Conservation (phyloP, 2,797 vertebrate species). For the Spondyliosoma cantharus region DNA sequence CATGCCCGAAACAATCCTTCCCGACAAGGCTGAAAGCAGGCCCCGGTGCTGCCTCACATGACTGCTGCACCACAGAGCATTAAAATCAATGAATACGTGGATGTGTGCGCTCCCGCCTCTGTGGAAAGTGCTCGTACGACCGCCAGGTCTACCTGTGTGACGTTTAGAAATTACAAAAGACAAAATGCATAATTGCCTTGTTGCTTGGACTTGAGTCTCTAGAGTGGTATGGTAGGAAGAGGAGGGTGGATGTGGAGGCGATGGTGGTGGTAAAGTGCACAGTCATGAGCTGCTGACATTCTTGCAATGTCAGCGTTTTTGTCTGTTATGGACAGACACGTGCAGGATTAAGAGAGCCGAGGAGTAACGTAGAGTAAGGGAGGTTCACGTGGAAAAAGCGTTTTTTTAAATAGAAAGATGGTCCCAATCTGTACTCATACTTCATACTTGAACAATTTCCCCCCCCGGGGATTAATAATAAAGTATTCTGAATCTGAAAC, state of each 20-base stretch:
- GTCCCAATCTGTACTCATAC: background rate
- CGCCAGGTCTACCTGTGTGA: constrained; percentile 39
- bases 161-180: constrained; percentile 35
- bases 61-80: constrained; percentile 26
- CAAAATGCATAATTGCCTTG: constrained; percentile 64
- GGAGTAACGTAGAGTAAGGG: constrained; percentile 10
- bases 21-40: constrained; percentile 48
- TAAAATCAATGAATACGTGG: constrained; percentile 13
- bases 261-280: constrained; percentile 44
- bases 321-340: constrained; percentile 52
- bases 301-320: constrained; percentile 73
- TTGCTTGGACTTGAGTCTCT: constrained; percentile 40
- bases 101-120: constrained; percentile 17
- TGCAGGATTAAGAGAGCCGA: constrained; percentile 33
- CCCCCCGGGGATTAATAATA: no score
- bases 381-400: background rate
- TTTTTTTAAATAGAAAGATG: constrained; percentile 6
- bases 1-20: constrained; percentile 49
- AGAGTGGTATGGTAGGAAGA: constrained; percentile 25
- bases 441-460: no score
- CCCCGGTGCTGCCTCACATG: constrained; percentile 16
- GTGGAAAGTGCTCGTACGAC: constrained; percentile 6
- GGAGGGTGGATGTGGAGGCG: constrained; percentile 12
- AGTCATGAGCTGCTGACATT: constrained; percentile 72
- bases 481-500: no score